Evolutionary conservation across 2,888 invertebrate species (phyloP), one percentile per base, ranked within the genome.

Genomic region (Eilema caniola): DNA sequence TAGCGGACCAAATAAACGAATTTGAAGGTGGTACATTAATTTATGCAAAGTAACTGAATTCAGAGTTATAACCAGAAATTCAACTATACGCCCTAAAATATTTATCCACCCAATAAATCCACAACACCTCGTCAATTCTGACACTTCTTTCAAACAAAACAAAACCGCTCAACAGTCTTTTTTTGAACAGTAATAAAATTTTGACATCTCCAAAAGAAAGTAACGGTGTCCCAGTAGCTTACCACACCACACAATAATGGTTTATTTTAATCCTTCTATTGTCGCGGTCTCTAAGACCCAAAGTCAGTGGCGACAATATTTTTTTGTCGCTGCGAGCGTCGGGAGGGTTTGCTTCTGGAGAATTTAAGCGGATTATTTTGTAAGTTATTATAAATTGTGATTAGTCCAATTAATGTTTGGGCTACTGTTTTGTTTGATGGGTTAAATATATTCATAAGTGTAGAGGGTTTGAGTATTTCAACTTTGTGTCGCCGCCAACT

Each of bases 251-350:
- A 88, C 88, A 88, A 88, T 83, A 70, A 71, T 70, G 84, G 76
- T 80, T 85, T 83, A 10, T 83, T 79, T 67, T 89, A 89, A 90
- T 88, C 88, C 86, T 25, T 66, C 75, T 62, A 78, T 89, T 88
- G 88, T 87, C 10, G 4, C 24, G 84, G 81, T 76, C 60, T 56
- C 76, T 62, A 72, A 79, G 77, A 82, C 73, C 66, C 66, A 60
- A 67, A 77, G 80, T 82, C 80, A 62, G 66, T 71, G 80, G 78
- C 78, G 85, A 82, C 81, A 69, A 4, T 56, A 12, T 66, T 73
- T 79, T 83, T 80, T 73, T 78, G 76, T 69, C 12, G 8, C 23
- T 16, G 0, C 11, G 66, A 67, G 67, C 66, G 23, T 70, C 53
- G 7, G 65, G 66, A 23, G 71, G 70, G 73, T 79, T 81, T 14